phyloP scores from a whole-genome alignment of 2,888 invertebrate genomes.

The Gortyna flavago region DNA sequence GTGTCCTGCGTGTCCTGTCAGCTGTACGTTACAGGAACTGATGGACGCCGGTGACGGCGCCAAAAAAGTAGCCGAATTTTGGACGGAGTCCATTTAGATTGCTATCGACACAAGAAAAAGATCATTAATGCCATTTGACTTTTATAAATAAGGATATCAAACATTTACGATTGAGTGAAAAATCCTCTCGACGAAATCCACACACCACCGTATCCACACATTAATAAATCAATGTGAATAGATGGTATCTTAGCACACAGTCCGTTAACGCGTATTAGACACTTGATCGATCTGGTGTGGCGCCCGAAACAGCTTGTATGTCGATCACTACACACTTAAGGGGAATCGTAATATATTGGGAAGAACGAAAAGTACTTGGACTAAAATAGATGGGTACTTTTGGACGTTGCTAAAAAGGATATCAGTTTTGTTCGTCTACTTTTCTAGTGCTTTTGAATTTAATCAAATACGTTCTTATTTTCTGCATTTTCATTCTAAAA shows the following conservation, averaged over 20 bases:
- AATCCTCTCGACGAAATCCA: background rate
- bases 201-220: conserved; percentile 64
- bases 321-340: conserved; percentile 76
- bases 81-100: no score
- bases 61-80: no score
- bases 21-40: no score
- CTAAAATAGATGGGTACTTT: conserved; percentile 14
- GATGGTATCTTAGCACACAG: conserved; percentile 82
- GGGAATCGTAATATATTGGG: conserved; percentile 59
- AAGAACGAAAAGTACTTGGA: background rate
- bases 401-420: background rate
- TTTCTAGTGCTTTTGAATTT: background rate
- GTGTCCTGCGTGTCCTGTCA: no score
- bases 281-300: conserved; percentile 82
- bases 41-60: no score
- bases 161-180: background rate
- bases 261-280: conserved; percentile 86
- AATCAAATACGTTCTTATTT: no score
- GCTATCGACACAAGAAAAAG: no score
- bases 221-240: conserved; percentile 31
- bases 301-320: conserved; percentile 77
- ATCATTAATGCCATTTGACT: no score
- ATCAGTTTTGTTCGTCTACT: background rate
- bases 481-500: no score
- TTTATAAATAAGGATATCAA: no score